phyloP scores from a whole-genome alignment of 2,113 vertebrate species.

The Serinus canaria region DNA sequence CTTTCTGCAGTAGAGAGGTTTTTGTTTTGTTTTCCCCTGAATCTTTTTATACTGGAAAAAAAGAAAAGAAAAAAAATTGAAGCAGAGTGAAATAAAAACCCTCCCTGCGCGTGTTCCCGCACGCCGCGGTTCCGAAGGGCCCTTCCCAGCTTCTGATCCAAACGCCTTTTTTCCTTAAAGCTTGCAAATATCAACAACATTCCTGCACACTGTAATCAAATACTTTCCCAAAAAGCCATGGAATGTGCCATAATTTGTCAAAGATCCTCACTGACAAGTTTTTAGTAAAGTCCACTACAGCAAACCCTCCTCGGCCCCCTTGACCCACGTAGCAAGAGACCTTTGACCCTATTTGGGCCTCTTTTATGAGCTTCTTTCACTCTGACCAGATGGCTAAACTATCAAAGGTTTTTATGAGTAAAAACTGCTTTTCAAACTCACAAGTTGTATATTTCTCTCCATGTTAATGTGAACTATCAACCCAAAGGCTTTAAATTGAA shows the following conservation, averaged over 20 bases:
- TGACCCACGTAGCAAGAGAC: slow-evolving; percentile 92
- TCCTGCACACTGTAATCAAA: slow-evolving; percentile 87
- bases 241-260: slow-evolving; percentile 97
- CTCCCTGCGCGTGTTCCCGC: no score
- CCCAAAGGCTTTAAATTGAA: slow-evolving; percentile 66
- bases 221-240: slow-evolving; percentile 80
- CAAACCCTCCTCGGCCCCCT: slow-evolving; percentile 83
- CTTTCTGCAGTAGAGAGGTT: slow-evolving; percentile 44
- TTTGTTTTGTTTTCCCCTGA: slow-evolving; percentile 43
- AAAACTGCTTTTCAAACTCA: slow-evolving; percentile 88
- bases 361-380: slow-evolving; percentile 93
- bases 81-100: neutral
- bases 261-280: slow-evolving; percentile 89
- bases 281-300: slow-evolving; percentile 89
- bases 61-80: neutral
- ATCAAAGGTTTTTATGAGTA: slow-evolving; percentile 98
- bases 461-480: slow-evolving; percentile 78
- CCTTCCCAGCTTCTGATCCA: neutral
- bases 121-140: neutral
- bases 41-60: neutral
- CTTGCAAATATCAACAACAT: slow-evolving; percentile 80
- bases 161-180: neutral
- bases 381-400: slow-evolving; percentile 98
- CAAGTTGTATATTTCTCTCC: slow-evolving; percentile 85
- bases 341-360: slow-evolving; percentile 92